A percentile compares a stretch with the other conserved stretches of the same genome.
Conservation (phyloP, 1,140 invertebrate genomes). For the Halictus rubicundus region DNA sequence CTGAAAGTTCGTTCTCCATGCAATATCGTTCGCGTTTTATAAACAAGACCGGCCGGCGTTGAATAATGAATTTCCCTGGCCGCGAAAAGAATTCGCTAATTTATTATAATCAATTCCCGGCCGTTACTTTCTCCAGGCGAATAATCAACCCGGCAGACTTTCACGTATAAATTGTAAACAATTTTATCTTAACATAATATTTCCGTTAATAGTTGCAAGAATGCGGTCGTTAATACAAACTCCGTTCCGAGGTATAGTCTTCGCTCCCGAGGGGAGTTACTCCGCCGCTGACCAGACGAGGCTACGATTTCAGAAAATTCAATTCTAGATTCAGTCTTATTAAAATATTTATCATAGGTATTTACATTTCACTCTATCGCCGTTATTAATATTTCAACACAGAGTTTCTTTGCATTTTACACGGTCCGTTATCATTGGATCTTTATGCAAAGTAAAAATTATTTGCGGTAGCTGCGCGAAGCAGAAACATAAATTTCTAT, state of each 20-base stretch:
- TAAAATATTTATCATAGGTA: no score
- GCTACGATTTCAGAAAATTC: no score
- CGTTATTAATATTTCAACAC: no score
- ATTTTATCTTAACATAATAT: not conserved
- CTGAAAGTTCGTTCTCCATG: not conserved
- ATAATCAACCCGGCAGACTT: not conserved
- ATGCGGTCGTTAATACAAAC: not conserved
- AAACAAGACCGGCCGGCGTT: not conserved
- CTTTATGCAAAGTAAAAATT: no score
- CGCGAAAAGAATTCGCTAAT: not conserved
- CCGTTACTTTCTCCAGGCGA: not conserved
- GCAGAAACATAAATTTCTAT: no score
- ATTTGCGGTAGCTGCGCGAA: no score
- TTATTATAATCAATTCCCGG: not conserved
- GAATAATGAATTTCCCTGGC: not conserved
- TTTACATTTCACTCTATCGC: no score
- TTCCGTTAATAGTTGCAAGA: not conserved
- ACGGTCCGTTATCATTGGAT: no score
- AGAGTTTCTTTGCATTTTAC: no score
- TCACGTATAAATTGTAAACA: not conserved
- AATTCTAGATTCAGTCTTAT: no score
- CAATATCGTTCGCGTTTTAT: not conserved
- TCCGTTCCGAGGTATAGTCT: constrained; percentile 1
- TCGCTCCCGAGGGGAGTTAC: no score
- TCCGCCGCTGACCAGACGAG: no score